Conservation (phyloP, 2,797 vertebrate species). For the Octomys mimax region DNA sequence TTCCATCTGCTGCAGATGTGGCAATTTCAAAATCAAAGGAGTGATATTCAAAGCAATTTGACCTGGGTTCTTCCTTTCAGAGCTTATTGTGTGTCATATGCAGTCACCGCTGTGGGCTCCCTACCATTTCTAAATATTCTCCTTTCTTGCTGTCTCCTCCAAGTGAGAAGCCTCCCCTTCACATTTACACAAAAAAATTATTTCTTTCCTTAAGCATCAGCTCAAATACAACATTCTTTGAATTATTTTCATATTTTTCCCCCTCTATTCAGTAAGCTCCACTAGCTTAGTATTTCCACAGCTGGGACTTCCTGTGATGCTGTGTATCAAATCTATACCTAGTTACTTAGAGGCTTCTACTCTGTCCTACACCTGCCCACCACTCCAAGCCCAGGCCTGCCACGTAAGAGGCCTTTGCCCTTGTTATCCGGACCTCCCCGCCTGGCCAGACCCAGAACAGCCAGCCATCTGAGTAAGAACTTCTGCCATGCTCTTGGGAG, state of each 20-base stretch:
- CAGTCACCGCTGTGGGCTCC: neutral
- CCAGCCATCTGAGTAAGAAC: too few relatives aligned
- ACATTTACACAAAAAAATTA: neutral
- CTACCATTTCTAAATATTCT: neutral
- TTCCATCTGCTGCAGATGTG: neutral
- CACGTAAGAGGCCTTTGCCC: too few relatives aligned
- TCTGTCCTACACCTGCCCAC: too few relatives aligned
- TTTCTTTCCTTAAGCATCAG: neutral
- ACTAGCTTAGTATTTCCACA: neutral
- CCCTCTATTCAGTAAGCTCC: neutral
- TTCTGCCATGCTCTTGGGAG: too few relatives aligned
- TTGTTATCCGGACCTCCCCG: too few relatives aligned
- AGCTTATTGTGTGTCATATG: neutral
- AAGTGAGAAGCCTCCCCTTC: neutral
- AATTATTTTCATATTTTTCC: neutral
- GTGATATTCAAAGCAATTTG: neutral
- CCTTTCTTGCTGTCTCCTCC: neutral
- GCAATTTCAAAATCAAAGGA: neutral
- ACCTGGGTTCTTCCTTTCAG: neutral
- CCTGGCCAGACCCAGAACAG: too few relatives aligned
- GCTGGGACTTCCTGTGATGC: neutral
- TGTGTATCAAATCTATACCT: neutral
- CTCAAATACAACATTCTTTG: neutral
- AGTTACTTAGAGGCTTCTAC: neutral
- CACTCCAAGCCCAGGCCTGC: too few relatives aligned